These are phyloP conservation scores for Polydrusus tereticollis DNA, from an alignment of 2,888 invertebrate species.

Conservation along the genomic window DNA sequence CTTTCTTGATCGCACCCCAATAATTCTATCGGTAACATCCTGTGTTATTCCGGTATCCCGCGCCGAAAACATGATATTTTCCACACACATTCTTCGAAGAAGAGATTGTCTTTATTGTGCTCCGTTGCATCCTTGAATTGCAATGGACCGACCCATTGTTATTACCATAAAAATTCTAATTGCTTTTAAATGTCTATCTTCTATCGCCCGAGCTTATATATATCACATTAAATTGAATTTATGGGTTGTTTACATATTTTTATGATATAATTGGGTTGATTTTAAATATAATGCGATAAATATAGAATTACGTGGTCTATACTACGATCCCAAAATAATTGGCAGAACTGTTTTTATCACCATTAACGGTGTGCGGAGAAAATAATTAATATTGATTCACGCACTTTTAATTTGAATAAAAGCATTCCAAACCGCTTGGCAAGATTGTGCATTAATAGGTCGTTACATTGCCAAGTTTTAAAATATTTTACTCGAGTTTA, in stretches of 20 bases:
- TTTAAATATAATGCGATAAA: neutral
- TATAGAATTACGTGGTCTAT: too few relatives aligned
- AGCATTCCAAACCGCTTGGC: too few relatives aligned
- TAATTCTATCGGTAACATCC: slow-evolving; percentile 22
- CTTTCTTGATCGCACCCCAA: too few relatives aligned
- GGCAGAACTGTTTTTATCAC: too few relatives aligned
- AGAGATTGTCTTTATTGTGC: slow-evolving; percentile 38
- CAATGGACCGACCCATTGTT: slow-evolving; percentile 37
- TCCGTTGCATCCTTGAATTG: slow-evolving; percentile 37
- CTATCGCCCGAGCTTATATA: slow-evolving; percentile 12
- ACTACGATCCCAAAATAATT: too few relatives aligned
- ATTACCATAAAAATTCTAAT: slow-evolving; percentile 43
- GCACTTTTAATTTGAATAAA: too few relatives aligned
- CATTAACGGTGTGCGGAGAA: too few relatives aligned
- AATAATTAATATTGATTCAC: too few relatives aligned
- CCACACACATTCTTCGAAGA: slow-evolving; percentile 30
- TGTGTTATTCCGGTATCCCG: slow-evolving; percentile 1
- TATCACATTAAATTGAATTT: slow-evolving; percentile 1
- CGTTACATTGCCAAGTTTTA: too few relatives aligned
- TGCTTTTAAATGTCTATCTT: slow-evolving; percentile 32
- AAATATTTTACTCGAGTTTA: too few relatives aligned
- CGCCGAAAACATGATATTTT: slow-evolving; percentile 29
- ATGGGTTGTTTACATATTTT: slow-evolving; percentile 8
- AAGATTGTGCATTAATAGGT: too few relatives aligned
- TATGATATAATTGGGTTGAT: slow-evolving; percentile 4